Evolutionary conservation across 1,140 invertebrate genomes (phyloP).

Genomic region (Halyomorpha halys): DNA sequence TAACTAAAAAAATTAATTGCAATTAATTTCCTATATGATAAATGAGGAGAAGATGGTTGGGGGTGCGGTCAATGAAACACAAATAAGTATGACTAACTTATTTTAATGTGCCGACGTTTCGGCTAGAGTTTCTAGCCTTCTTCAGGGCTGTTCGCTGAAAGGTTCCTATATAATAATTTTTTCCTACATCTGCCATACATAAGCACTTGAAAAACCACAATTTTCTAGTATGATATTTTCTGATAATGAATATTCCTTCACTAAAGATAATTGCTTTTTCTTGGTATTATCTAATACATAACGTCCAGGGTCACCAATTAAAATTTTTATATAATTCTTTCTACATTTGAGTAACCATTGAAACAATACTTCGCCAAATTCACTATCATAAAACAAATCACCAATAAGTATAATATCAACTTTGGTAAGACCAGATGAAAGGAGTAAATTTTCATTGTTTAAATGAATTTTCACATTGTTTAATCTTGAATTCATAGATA

Average conservation of each 20-base stretch:
- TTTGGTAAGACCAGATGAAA: not conserved
- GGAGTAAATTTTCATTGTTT: conserved; percentile 1
- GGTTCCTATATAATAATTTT: no score
- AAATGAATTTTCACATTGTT: conserved; percentile 4
- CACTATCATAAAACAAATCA: conserved; percentile 11
- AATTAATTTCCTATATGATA: no score
- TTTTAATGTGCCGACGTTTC: no score
- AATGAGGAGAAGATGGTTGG: no score
- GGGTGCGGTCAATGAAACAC: no score
- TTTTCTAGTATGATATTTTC: not conserved
- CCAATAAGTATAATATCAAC: conserved; percentile 11
- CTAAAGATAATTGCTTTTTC: not conserved
- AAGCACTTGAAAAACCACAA: not conserved
- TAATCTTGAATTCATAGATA: conserved; percentile 5
- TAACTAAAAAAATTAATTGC: no score
- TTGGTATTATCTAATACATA: not conserved
- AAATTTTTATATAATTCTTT: not conserved
- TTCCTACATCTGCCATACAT: not conserved
- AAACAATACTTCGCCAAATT: conserved; percentile 4
- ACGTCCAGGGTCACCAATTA: not conserved
- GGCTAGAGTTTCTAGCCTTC: no score
- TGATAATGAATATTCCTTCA: not conserved
- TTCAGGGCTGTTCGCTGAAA: no score
- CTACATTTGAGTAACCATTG: not conserved
- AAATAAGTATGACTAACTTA: no score